Evolutionary conservation across 1,140 invertebrate genomes (phyloP).

Genomic region (Ladona fulva): DNA sequence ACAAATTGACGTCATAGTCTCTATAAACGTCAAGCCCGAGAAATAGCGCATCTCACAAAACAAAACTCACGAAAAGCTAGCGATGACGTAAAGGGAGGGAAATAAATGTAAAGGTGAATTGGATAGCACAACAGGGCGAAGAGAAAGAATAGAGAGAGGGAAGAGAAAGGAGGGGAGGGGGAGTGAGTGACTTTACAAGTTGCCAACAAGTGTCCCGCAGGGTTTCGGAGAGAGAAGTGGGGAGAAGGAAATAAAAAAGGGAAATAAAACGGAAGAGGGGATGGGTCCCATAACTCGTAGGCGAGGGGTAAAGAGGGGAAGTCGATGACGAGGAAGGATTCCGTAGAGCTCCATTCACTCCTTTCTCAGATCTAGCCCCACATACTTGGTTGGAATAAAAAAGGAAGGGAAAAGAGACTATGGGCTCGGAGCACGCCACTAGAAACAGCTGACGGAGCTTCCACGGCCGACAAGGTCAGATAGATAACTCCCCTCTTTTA

Average conservation of each 20-base stretch:
- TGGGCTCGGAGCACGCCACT: neutral
- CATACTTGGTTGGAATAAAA: neutral
- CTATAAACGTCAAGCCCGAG: too few relatives aligned
- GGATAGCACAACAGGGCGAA: neutral
- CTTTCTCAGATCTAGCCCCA: neutral
- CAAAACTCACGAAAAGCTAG: too few relatives aligned
- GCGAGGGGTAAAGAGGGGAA: neutral
- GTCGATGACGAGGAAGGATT: neutral
- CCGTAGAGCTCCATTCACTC: neutral
- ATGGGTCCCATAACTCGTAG: neutral
- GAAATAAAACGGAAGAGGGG: neutral
- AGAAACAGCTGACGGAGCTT: neutral
- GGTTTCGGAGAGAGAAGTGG: neutral
- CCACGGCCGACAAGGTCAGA: neutral
- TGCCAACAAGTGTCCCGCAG: slow-evolving; percentile 6
- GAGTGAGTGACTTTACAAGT: neutral
- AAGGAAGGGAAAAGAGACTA: neutral
- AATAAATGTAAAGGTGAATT: too few relatives aligned
- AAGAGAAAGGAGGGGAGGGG: neutral
- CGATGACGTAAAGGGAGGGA: too few relatives aligned
- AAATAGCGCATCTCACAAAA: too few relatives aligned
- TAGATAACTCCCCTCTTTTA: neutral
- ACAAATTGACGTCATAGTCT: too few relatives aligned
- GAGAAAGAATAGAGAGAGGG: neutral
- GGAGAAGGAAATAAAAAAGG: neutral